phyloP scores from a whole-genome alignment of 2,888 invertebrate genomes.

The Boloria selene region DNA sequence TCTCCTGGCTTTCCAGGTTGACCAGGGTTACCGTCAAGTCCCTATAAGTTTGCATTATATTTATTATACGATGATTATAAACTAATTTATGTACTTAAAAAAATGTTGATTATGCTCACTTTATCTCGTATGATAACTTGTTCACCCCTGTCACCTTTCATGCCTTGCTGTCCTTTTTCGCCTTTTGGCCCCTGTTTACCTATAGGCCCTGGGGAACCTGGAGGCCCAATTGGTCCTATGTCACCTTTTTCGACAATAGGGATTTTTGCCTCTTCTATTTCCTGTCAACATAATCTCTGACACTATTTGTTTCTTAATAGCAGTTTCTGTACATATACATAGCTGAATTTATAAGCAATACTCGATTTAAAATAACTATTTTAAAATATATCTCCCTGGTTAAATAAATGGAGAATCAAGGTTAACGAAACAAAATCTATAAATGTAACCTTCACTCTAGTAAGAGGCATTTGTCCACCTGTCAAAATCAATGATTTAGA shows the following conservation, averaged over 20 bases:
- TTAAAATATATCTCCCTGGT: too few relatives aligned
- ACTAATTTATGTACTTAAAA: conserved; percentile 3
- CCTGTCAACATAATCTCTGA: conserved; percentile 59
- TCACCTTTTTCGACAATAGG: conserved; percentile 57
- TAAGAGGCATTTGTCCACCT: too few relatives aligned
- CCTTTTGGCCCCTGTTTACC: conserved; percentile 80
- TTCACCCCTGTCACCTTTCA: conserved; percentile 50
- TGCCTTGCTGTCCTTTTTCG: conserved; percentile 78
- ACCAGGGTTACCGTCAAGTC: conserved; percentile 45
- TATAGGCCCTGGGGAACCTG: conserved; percentile 81
- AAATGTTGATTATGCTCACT: conserved; percentile 13
- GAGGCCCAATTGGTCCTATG: conserved; percentile 54
- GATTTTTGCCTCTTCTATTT: conserved; percentile 55
- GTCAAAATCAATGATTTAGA: too few relatives aligned
- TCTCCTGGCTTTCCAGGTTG: conserved; percentile 61
- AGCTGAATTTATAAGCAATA: too few relatives aligned
- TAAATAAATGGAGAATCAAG: too few relatives aligned
- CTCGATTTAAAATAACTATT: too few relatives aligned
- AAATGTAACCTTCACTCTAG: too few relatives aligned
- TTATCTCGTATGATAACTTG: conserved; percentile 25
- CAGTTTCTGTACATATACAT: too few relatives aligned
- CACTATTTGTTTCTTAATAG: conserved; percentile 40
- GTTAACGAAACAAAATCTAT: too few relatives aligned
- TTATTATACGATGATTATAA: not conserved
- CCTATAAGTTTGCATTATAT: conserved; percentile 20